A percentile compares a stretch with the other conserved stretches of the same genome.
phyloP scores from a whole-genome alignment of 2,888 invertebrate genomes.

The Eustalomyia histrio region DNA sequence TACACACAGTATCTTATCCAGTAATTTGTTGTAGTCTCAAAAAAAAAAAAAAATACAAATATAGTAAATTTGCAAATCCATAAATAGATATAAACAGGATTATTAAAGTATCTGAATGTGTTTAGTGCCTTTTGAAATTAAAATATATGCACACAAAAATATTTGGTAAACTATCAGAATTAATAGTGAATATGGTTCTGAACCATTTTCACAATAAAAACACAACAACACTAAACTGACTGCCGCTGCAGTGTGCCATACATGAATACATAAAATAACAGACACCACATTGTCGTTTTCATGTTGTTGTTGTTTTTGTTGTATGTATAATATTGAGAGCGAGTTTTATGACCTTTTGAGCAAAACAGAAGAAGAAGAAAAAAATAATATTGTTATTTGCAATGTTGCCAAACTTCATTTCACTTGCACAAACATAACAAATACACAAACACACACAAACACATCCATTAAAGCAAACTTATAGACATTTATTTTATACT shows the following conservation, averaged over 20 bases:
- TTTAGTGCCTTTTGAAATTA: slow-evolving; percentile 10
- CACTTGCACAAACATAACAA: slow-evolving; percentile 59
- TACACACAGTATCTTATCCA: slow-evolving; percentile 1
- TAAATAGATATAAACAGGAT: slow-evolving; percentile 56
- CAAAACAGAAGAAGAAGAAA: slow-evolving; percentile 39
- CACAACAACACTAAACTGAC: neutral
- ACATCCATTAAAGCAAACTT: slow-evolving; percentile 12
- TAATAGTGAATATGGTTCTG: neutral
- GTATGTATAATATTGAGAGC: slow-evolving; percentile 64
- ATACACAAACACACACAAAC: slow-evolving; percentile 25
- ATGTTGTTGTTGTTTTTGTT: slow-evolving; percentile 37
- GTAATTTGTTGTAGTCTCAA: neutral
- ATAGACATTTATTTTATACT: slow-evolving; percentile 30
- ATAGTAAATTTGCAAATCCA: slow-evolving; percentile 27
- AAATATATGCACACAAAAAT: slow-evolving; percentile 15
- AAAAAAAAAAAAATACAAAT: slow-evolving; percentile 8
- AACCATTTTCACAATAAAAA: slow-evolving; percentile 20
- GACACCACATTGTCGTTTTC: slow-evolving; percentile 63
- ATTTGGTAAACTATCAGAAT: slow-evolving; percentile 47
- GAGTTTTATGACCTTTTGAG: slow-evolving; percentile 66
- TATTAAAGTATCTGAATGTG: slow-evolving; percentile 33
- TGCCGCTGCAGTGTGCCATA: neutral
- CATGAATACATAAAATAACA: slow-evolving; percentile 43
- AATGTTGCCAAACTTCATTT: slow-evolving; percentile 64
- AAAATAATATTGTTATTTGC: slow-evolving; percentile 53